Evolutionary conservation across 30 jellyfish, hydroid and myxozoan species (phyloP).

Genomic region (Cassiopea xamachana): DNA sequence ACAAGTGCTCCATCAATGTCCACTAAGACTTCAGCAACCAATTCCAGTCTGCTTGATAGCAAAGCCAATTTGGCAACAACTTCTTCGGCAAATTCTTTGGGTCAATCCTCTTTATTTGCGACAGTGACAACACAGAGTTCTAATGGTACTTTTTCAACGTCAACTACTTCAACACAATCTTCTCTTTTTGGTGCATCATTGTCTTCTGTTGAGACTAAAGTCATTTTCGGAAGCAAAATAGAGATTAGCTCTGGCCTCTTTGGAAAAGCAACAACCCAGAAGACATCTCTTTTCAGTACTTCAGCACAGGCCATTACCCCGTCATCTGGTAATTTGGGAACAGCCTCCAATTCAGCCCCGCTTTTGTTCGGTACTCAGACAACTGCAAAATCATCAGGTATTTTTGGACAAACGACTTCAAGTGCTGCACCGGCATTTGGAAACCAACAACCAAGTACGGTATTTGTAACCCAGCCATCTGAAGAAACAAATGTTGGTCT

Average conservation of each 20-base stretch:
- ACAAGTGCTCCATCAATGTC: not conserved
- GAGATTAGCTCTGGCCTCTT: slow-evolving; percentile 3
- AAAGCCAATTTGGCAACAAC: slow-evolving; percentile 19
- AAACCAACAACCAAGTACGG: not conserved
- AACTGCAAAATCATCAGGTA: slow-evolving; percentile 28
- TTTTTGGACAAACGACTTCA: slow-evolving; percentile 51
- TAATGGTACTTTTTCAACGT: slow-evolving; percentile 44
- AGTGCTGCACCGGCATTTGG: slow-evolving; percentile 30
- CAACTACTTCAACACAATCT: slow-evolving; percentile 26
- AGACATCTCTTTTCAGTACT: slow-evolving; percentile 19
- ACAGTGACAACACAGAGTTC: slow-evolving; percentile 1
- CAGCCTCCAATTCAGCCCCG: slow-evolving; percentile 40
- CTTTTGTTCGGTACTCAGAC: slow-evolving; percentile 29
- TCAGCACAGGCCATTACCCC: not conserved
- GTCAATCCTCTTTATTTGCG: slow-evolving; percentile 6
- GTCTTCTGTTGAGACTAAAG: slow-evolving; percentile 1
- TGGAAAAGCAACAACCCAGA: slow-evolving; percentile 37
- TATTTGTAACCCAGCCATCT: slow-evolving; percentile 30
- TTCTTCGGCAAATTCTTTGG: slow-evolving; percentile 19
- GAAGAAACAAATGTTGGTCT: slow-evolving; percentile 29
- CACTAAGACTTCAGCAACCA: not conserved
- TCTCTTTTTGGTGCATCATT: slow-evolving; percentile 15
- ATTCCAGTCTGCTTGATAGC: not conserved
- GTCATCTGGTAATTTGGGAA: slow-evolving; percentile 57
- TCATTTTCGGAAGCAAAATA: not conserved